Evolutionary conservation across 2,797 vertebrate genomes (phyloP).

Genomic region (Loriculus beryllinus): DNA sequence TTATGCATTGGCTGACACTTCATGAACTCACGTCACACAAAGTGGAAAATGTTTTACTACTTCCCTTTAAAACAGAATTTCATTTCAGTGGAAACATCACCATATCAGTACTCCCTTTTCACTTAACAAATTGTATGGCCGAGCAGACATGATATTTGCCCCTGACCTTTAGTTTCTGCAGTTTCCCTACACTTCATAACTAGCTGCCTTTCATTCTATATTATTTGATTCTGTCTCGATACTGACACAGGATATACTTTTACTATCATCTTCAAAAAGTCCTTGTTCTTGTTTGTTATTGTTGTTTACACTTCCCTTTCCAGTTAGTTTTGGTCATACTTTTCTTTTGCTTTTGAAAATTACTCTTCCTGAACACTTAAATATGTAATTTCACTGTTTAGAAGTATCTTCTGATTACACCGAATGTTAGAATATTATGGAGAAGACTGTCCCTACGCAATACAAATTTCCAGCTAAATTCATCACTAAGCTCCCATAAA

Average conservation of each 20-base stretch:
- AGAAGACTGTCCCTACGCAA: not conserved
- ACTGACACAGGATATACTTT: not conserved
- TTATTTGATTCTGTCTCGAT: not conserved
- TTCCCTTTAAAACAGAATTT: not conserved
- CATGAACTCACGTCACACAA: rapidly evolving
- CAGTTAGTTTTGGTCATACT: not conserved
- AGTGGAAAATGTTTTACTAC: not conserved
- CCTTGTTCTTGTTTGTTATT: not conserved
- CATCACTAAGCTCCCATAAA: not conserved
- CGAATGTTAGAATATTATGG: not conserved
- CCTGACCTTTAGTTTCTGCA: not conserved
- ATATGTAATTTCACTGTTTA: not conserved
- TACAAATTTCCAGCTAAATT: not conserved
- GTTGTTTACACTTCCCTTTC: not conserved
- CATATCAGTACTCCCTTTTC: not conserved
- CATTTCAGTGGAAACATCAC: not conserved
- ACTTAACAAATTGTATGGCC: not conserved
- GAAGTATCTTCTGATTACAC: not conserved
- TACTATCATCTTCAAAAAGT: not conserved
- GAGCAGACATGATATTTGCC: not conserved
- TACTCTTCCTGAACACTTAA: not conserved
- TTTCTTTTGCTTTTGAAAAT: not conserved
- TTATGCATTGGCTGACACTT: not conserved
- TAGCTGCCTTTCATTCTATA: not conserved
- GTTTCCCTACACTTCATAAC: not conserved